Percentiles rank a stretch among this genome's conserved stretches.
phyloP scores from a whole-genome alignment of 2,113 vertebrate species.

The Amblyornis subalaris region DNA sequence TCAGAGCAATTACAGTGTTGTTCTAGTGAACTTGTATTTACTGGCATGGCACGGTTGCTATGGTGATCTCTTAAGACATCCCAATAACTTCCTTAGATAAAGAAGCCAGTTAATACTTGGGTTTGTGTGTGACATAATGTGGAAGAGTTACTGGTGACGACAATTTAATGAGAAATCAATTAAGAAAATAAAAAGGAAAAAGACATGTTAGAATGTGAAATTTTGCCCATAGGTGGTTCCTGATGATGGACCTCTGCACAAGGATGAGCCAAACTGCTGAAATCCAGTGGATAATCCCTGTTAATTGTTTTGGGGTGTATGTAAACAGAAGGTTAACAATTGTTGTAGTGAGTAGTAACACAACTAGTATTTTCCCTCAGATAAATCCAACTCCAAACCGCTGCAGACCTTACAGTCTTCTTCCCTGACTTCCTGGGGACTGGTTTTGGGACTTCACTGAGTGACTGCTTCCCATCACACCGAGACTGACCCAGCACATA shows the following conservation, averaged over 20 bases:
- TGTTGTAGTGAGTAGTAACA: neutral
- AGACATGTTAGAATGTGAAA: neutral
- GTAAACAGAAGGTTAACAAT: neutral
- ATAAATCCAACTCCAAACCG: accelerated
- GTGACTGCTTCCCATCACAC: accelerated
- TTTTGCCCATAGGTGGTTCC: neutral
- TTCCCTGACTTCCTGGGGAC: neutral
- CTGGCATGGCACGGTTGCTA: slow-evolving; percentile 59
- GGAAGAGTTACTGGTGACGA: neutral
- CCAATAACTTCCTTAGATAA: slow-evolving; percentile 50
- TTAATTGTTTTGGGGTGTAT: neutral
- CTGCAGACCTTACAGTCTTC: neutral
- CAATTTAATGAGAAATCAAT: neutral
- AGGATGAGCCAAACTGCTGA: neutral
- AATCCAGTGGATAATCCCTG: neutral
- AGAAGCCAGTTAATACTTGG: slow-evolving; percentile 18
- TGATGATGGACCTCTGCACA: neutral
- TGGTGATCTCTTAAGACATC: slow-evolving; percentile 61
- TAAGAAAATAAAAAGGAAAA: neutral
- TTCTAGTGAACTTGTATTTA: slow-evolving; percentile 49
- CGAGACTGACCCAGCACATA: accelerated
- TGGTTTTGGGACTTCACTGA: accelerated
- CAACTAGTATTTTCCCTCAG: neutral
- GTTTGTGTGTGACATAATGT: neutral
- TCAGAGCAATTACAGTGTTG: slow-evolving; percentile 23